Conservation (phyloP, 2,797 vertebrate species). For the Poeciliopsis presidionis region DNA sequence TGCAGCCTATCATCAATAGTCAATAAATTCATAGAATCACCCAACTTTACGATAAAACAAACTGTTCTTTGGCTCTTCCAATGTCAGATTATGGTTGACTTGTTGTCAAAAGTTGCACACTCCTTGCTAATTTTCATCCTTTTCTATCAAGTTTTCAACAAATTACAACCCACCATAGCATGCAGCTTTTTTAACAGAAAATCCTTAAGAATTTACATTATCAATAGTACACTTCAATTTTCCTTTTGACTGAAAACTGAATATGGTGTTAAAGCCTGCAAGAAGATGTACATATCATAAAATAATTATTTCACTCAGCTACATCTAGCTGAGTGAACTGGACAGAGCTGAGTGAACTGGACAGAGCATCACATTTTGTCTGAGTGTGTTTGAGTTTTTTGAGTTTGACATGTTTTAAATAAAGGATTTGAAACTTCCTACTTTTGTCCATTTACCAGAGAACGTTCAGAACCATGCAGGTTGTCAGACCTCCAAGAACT, state of each 20-base stretch:
- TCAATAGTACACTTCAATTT: background rate
- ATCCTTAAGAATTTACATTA: background rate
- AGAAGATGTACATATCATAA: background rate
- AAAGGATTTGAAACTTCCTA: background rate
- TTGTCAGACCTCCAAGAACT: constrained; percentile 72
- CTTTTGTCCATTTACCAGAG: constrained; percentile 65
- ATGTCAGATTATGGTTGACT: no score
- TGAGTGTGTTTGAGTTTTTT: background rate
- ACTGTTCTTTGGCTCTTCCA: no score
- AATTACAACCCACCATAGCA: background rate
- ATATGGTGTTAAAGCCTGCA: background rate
- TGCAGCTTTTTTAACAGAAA: background rate
- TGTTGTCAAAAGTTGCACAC: no score
- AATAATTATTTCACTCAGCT: background rate
- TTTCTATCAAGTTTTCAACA: background rate
- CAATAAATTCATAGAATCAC: no score
- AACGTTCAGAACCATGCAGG: constrained; percentile 77
- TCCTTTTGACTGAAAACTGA: background rate
- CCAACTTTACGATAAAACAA: no score
- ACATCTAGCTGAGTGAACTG: background rate
- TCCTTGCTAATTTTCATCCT: background rate
- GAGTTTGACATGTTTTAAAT: background rate
- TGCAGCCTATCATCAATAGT: no score
- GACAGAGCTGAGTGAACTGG: background rate
- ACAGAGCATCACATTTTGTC: background rate